Evolutionary conservation across 2,888 invertebrate genomes (phyloP).

Genomic region (Pseudococcus jackbeardsleyi): DNA sequence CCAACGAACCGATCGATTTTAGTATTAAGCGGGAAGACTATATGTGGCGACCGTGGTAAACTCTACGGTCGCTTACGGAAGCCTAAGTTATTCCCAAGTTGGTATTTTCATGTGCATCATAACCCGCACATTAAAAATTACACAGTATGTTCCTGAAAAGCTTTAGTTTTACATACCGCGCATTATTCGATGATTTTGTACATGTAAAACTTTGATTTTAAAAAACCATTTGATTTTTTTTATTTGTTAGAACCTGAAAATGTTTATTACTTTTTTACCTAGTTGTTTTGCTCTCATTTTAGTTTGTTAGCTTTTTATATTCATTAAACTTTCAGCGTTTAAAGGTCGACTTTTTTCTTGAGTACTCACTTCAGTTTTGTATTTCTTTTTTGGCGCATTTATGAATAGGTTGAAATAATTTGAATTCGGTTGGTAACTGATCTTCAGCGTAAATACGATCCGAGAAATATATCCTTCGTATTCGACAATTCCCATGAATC

Average conservation of each 20-base stretch:
- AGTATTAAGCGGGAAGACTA: constrained; percentile 68
- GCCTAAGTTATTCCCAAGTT: background rate
- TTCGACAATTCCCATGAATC: constrained; percentile 60
- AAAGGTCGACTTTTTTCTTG: background rate
- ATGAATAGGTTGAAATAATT: constrained; percentile 61
- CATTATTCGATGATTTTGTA: background rate
- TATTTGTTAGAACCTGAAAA: constrained; percentile 16
- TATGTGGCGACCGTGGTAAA: constrained; percentile 69
- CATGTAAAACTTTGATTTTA: background rate
- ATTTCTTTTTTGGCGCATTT: constrained; percentile 54
- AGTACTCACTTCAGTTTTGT: constrained; percentile 31
- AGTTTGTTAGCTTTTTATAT: constrained; percentile 56
- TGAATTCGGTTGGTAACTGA: constrained; percentile 60
- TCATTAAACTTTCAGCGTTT: constrained; percentile 27
- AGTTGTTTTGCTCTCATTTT: constrained; percentile 41
- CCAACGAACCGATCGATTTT: constrained; percentile 68
- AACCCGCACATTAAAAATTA: constrained; percentile 34
- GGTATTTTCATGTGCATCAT: background rate
- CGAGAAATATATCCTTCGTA: constrained; percentile 62
- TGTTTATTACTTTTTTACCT: constrained; percentile 57
- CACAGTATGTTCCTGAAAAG: constrained; percentile 48
- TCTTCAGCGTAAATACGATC: constrained; percentile 63
- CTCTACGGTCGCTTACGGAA: background rate
- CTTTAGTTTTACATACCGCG: constrained; percentile 45
- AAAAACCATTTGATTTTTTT: constrained; percentile 25